phyloP scores from a whole-genome alignment of 2,113 vertebrate genomes.

The Lontra canadensis region DNA sequence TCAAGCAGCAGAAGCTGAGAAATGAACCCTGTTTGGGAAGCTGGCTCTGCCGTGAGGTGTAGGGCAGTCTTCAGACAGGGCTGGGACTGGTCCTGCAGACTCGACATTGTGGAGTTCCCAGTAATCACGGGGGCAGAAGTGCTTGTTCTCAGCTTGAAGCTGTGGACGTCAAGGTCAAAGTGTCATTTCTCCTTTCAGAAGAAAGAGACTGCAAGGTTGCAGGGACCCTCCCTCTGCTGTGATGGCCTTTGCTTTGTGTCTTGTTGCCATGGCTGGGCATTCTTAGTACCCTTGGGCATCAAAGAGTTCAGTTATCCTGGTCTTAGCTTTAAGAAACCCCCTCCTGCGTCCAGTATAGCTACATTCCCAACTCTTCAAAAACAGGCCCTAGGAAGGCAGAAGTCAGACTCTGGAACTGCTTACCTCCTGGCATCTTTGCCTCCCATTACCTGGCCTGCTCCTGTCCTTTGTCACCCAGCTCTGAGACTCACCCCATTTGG shows the following conservation, averaged over 20 bases:
- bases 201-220: background rate
- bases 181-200: background rate
- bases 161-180: background rate
- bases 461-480: background rate
- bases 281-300: background rate
- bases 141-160: background rate
- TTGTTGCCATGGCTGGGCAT: background rate
- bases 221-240: background rate
- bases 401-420: background rate
- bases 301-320: background rate
- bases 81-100: background rate
- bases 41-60: rapidly evolving
- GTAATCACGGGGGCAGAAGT: background rate
- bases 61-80: background rate
- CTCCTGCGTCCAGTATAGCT: background rate
- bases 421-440: background rate
- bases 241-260: background rate
- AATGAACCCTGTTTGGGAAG: background rate
- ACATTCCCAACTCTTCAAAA: background rate
- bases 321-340: background rate
- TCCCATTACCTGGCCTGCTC: background rate
- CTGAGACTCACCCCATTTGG: too few species aligned
- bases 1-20: background rate
- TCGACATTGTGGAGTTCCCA: background rate
- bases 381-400: background rate